phyloP scores from a whole-genome alignment of 1,140 invertebrate species.

The Papilio glaucus region DNA sequence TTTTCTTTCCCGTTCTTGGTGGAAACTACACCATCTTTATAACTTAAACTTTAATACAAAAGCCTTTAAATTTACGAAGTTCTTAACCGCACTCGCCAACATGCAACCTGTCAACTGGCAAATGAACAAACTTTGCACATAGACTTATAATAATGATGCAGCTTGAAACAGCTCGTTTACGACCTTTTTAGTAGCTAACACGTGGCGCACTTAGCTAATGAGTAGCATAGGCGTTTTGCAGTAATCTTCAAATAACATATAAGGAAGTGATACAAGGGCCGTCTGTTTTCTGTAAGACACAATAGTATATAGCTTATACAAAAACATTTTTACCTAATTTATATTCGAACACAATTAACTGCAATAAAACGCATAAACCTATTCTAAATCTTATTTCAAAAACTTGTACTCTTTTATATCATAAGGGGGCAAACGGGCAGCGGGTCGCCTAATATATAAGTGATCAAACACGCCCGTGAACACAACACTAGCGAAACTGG shows the following conservation, averaged over 20 bases:
- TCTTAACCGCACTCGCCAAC: constrained; percentile 8
- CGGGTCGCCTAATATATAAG: too few species aligned
- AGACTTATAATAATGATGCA: constrained; percentile 22
- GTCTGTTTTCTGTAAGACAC: background rate
- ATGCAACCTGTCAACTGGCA: constrained; percentile 21
- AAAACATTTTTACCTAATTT: too few species aligned
- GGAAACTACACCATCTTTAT: background rate
- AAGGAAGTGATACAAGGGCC: background rate
- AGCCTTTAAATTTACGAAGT: constrained; percentile 27
- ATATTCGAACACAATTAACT: too few species aligned
- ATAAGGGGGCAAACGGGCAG: too few species aligned
- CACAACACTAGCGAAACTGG: too few species aligned
- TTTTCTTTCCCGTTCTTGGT: background rate
- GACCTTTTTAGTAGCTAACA: constrained; percentile 18
- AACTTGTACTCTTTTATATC: too few species aligned
- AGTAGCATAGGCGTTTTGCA: background rate
- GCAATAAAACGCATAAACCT: too few species aligned
- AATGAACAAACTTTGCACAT: constrained; percentile 26
- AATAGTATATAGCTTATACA: too few species aligned
- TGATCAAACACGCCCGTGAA: too few species aligned
- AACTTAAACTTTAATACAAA: background rate
- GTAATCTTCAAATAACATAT: background rate
- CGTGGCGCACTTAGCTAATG: constrained; percentile 14
- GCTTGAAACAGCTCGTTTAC: constrained; percentile 14
- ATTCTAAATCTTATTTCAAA: too few species aligned